Conservation (phyloP, 2,113 vertebrate species). For the Bolborhynchus lineola region DNA sequence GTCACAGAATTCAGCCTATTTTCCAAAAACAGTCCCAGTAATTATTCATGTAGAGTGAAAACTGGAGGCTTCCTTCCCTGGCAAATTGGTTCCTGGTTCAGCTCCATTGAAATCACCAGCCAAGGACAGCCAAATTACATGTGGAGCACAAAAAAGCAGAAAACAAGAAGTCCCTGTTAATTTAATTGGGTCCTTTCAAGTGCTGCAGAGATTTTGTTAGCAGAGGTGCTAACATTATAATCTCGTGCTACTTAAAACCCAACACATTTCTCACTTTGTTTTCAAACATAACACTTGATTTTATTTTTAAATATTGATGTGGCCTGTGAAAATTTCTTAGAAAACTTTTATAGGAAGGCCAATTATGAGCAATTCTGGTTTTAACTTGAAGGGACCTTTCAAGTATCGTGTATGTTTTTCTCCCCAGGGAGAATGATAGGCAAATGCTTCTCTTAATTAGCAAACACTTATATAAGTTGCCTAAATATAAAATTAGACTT, state of each 20-base stretch:
- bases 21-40: not conserved
- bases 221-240: slow-evolving; percentile 40
- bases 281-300: slow-evolving; percentile 57
- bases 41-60: not conserved
- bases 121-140: slow-evolving; percentile 18
- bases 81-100: slow-evolving; percentile 4
- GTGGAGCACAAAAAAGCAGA: slow-evolving; percentile 10
- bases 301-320: slow-evolving; percentile 56
- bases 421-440: slow-evolving; percentile 16
- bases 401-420: not conserved
- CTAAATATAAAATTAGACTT: slow-evolving; percentile 73
- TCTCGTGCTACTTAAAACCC: slow-evolving; percentile 41
- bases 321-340: slow-evolving; percentile 51
- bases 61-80: not conserved
- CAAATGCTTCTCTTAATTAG: slow-evolving; percentile 70
- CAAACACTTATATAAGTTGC: slow-evolving; percentile 57
- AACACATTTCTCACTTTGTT: slow-evolving; percentile 55
- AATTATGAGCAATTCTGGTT: slow-evolving; percentile 36
- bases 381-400: slow-evolving; percentile 59
- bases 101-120: not conserved
- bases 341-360: slow-evolving; percentile 52
- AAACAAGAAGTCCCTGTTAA: slow-evolving; percentile 51
- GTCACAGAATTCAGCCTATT: not conserved
- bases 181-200: slow-evolving; percentile 52
- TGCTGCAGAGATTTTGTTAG: slow-evolving; percentile 60